Conservation (phyloP, 2,113 vertebrate species). For the Dipodomys ordii region DNA sequence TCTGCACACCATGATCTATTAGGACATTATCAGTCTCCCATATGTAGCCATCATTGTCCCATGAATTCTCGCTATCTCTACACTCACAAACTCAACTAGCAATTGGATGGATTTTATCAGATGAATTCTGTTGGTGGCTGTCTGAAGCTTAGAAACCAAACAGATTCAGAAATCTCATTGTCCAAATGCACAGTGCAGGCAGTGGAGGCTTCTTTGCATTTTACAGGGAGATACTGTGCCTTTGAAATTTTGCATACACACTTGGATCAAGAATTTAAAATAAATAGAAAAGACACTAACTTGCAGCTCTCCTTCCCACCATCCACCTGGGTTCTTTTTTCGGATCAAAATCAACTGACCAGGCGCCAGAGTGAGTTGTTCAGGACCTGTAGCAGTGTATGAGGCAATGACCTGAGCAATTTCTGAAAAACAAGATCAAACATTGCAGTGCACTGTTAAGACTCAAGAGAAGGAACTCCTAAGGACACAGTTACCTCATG, state of each 20-base stretch:
- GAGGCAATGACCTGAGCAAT: constrained; percentile 98
- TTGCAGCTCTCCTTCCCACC: constrained; percentile 99
- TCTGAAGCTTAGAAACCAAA: not conserved
- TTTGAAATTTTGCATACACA: not conserved
- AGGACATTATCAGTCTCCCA: rapidly evolving
- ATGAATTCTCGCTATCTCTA: not conserved
- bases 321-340: constrained; percentile 99
- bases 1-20: rapidly evolving
- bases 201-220: not conserved
- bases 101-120: not conserved
- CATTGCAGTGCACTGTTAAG: not conserved
- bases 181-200: rapidly evolving
- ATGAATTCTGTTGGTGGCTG: not conserved
- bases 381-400: constrained; percentile 96
- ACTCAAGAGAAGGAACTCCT: not conserved
- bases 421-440: constrained; percentile 88
- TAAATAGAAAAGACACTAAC: constrained; percentile 82
- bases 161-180: not conserved
- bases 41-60: rapidly evolving
- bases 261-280: not conserved
- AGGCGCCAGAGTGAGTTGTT: constrained; percentile 97
- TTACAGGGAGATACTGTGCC: not conserved
- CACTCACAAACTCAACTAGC: not conserved
- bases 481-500: not conserved
- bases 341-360: constrained; percentile 98